Evolutionary conservation across 2,888 invertebrate species (phyloP).

Genomic region (Melanotus villosus): DNA sequence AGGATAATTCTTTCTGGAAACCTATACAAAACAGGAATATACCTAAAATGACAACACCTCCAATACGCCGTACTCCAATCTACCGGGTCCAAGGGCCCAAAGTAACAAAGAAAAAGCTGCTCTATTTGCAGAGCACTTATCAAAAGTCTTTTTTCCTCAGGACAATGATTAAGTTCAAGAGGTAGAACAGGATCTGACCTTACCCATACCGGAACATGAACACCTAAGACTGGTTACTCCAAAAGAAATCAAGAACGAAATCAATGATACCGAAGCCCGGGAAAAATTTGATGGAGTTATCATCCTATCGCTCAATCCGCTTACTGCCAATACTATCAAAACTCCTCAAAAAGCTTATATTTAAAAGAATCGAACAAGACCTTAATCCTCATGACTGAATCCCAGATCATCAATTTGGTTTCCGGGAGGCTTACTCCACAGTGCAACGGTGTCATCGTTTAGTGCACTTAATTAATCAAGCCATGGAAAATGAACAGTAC

Average conservation of each 20-base stretch:
- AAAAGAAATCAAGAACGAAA: conserved; percentile 1
- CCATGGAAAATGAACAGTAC: background rate
- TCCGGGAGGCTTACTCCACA: background rate
- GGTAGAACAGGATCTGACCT: background rate
- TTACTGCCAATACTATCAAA: conserved; percentile 1
- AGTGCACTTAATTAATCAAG: background rate
- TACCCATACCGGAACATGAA: background rate
- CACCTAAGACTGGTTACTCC: background rate
- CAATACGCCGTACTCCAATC: background rate
- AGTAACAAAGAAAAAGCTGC: background rate
- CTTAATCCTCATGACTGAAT: too few relatives aligned
- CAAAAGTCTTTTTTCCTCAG: background rate
- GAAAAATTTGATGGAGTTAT: too few relatives aligned
- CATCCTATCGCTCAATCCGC: background rate
- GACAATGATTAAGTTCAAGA: background rate
- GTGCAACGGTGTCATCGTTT: background rate
- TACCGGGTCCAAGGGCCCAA: background rate
- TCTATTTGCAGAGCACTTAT: conserved; percentile 1
- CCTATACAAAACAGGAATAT: background rate
- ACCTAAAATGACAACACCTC: background rate
- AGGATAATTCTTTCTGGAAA: background rate
- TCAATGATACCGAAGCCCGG: background rate
- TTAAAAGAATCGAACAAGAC: too few relatives aligned
- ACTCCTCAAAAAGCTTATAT: background rate
- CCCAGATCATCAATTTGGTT: background rate